Base-by-base conservation (phyloP, 2,113 vertebrate species). In the Arenaria interpres region DNA sequence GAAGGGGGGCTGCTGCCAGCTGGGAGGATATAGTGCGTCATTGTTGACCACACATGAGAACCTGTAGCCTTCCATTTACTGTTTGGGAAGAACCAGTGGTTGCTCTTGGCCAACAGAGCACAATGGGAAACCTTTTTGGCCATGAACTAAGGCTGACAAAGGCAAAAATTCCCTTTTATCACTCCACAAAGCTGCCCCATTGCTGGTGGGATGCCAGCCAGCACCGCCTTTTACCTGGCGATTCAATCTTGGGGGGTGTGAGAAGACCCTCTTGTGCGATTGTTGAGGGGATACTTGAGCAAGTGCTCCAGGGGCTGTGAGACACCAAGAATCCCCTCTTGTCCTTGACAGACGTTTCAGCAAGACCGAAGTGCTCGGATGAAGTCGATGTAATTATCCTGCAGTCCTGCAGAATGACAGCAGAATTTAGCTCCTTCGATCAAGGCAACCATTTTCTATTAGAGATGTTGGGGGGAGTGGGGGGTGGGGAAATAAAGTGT, bases 341-440 rank as follows among this genome's bases (percentile, higher is more conserved):
- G 51, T 71, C 85, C 60, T 87, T 91, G 51, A 51, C 46, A 48
- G 51, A n/a, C 1, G 1, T 13, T 43, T 45, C 53, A 56, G n/a
- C 68, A 56, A n/a, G 78, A 57, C 71, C 2, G 0, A 89, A 89
- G 78, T 79, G 66, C 63, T 91, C 1, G 4, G 37, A 30, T 43
- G 77, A 89, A 96, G 86, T 73, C 91, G 51, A 57, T 39, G 91
- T 87, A 96, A 96, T 97, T 67, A 92, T 71, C 73, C 45, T 28
- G 48, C 75, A 85, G 54, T 48, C 80, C 41, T 50, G 62, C 73
- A 79, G 95, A 79, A 85, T 95, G 86, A 86, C 57, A 90, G 57
- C 72, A 87, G 54, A 83, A 84, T 94, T 78, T 93, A 75, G 72
- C 62, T 90, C 57, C 71, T 93, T 93, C 41, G 0, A 85, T 93